Conservation (phyloP, 2,888 invertebrate genomes). For the Rhogogaster chlorosoma region DNA sequence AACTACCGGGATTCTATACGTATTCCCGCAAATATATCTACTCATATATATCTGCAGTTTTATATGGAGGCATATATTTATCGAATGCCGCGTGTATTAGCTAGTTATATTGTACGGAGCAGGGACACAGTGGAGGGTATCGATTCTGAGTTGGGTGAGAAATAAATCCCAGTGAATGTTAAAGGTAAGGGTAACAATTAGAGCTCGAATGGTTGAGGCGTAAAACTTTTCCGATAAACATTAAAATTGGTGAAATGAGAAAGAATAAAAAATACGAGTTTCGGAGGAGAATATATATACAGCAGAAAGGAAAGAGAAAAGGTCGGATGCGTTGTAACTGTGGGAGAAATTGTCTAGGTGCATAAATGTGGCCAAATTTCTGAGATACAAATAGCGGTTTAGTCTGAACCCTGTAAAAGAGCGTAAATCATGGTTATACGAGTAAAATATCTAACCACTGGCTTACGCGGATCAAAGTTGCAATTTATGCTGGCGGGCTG, state of each 20-base stretch:
- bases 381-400: conserved; percentile 19
- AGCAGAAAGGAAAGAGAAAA: neutral
- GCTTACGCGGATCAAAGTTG: conserved; percentile 39
- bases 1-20: neutral
- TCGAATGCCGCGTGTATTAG: neutral
- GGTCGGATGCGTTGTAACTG: neutral
- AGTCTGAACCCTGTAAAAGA: neutral
- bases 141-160: neutral
- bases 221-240: neutral
- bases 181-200: neutral
- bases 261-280: neutral
- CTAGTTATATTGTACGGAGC: no score
- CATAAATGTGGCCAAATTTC: neutral
- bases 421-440: conserved; percentile 34
- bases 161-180: neutral
- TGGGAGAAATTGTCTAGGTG: neutral
- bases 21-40: neutral
- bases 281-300: no score
- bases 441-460: conserved; percentile 27
- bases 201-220: neutral
- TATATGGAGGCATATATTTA: neutral
- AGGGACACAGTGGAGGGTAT: neutral
- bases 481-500: conserved; percentile 12
- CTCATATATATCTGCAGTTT: neutral
- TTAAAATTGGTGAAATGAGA: neutral